phyloP scores from a whole-genome alignment of 2,797 vertebrate genomes.

The Myotis planiceps region DNA sequence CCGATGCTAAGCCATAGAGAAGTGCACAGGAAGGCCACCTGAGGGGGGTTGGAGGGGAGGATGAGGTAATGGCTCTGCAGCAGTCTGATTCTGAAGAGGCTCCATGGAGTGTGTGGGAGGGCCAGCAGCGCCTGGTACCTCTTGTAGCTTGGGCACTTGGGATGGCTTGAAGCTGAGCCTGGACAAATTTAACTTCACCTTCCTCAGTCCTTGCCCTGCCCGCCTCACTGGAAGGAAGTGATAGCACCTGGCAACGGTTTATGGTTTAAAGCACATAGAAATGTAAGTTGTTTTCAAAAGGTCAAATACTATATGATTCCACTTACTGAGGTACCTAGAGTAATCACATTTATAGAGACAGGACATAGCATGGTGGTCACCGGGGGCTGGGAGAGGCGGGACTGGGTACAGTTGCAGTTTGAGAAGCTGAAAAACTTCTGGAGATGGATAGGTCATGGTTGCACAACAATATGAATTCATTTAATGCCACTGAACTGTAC shows the following conservation, averaged over 20 bases:
- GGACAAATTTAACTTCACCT: neutral
- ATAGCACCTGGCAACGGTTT: neutral
- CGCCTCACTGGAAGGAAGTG: neutral
- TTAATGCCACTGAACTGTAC: neutral
- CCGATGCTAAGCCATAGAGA: neutral
- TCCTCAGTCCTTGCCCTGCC: neutral
- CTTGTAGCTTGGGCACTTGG: neutral
- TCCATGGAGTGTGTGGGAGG: neutral
- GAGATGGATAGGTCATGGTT: neutral
- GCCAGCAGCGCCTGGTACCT: neutral
- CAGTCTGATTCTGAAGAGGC: neutral
- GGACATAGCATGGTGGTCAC: neutral
- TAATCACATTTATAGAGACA: neutral
- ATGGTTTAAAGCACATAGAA: neutral
- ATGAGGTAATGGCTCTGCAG: neutral
- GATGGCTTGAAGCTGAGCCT: neutral
- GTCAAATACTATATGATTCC: neutral
- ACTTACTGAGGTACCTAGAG: neutral
- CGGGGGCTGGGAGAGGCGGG: rapidly evolving
- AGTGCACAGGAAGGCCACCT: neutral
- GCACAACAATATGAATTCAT: neutral
- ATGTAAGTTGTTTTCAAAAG: neutral
- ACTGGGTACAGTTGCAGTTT: neutral
- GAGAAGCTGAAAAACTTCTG: neutral
- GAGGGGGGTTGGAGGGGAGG: no score